These are phyloP conservation scores for Betta splendens DNA, from an alignment of 2,797 vertebrate genomes.

Conservation along the genomic window DNA sequence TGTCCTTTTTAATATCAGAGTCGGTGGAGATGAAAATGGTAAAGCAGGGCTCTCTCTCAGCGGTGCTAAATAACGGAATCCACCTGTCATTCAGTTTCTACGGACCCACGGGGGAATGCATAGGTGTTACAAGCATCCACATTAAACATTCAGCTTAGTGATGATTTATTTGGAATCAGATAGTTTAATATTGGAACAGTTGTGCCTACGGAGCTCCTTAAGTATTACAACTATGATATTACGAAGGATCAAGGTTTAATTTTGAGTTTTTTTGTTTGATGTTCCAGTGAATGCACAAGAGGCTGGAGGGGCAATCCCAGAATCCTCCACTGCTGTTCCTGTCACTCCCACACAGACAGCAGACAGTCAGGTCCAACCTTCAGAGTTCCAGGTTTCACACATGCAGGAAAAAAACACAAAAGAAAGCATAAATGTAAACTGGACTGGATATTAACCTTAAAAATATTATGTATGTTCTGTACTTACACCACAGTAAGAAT, in stretches of 20 bases:
- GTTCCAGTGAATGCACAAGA: conserved; percentile 36
- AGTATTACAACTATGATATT: too few relatives aligned
- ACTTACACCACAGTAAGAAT: conserved; percentile 1
- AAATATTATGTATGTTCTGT: neutral
- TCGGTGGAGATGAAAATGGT: conserved; percentile 53
- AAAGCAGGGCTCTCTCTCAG: conserved; percentile 88
- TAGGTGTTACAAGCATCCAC: conserved; percentile 46
- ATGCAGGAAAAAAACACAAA: neutral
- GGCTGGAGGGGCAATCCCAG: neutral
- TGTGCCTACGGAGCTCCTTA: too few relatives aligned
- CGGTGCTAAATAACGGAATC: conserved; percentile 87
- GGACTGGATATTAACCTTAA: neutral
- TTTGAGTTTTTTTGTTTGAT: conserved; percentile 22
- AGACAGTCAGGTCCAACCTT: conserved; percentile 9
- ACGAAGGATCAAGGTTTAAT: too few relatives aligned
- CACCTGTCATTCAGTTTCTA: conserved; percentile 88
- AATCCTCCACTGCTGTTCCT: neutral
- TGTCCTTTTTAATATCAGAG: conserved; percentile 32
- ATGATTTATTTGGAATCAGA: neutral
- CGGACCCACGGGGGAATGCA: conserved; percentile 68
- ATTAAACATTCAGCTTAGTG: neutral
- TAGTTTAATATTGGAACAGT: neutral
- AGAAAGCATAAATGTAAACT: neutral
- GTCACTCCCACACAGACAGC: conserved; percentile 5
- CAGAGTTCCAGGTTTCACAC: conserved; percentile 29